Conservation (phyloP, 1,140 invertebrate genomes). For the Ips nitidus region DNA sequence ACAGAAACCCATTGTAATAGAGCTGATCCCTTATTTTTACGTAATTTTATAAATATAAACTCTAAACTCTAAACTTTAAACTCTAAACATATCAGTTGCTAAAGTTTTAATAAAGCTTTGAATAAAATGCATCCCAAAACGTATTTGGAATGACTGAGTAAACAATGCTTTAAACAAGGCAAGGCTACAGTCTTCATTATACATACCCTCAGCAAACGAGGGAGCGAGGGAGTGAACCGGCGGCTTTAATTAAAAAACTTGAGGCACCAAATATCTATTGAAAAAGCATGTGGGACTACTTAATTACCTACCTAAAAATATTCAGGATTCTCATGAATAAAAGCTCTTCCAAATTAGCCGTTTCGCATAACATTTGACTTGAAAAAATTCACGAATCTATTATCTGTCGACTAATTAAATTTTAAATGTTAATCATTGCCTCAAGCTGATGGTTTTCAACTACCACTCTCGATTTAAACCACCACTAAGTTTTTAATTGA, state of each 20-base stretch:
- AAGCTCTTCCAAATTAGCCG: constrained; percentile 15
- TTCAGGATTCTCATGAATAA: constrained; percentile 27
- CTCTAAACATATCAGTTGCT: not conserved
- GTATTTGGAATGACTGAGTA: not conserved
- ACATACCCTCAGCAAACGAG: constrained; percentile 10
- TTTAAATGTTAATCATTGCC: constrained; percentile 19
- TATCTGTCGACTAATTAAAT: constrained; percentile 19
- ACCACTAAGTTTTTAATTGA: no score
- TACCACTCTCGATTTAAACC: not conserved
- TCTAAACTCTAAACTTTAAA: no score
- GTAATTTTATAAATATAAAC: not conserved
- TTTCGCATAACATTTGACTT: constrained; percentile 22
- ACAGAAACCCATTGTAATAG: constrained; percentile 34
- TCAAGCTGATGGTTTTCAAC: not conserved
- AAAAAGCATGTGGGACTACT: constrained; percentile 25
- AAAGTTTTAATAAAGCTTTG: not conserved
- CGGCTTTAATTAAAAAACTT: constrained; percentile 28
- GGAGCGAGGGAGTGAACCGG: constrained; percentile 15
- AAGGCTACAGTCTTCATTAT: constrained; percentile 12
- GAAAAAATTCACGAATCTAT: constrained; percentile 14
- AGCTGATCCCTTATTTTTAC: constrained; percentile 34
- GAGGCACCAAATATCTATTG: constrained; percentile 25
- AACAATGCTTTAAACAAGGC: constrained; percentile 13
- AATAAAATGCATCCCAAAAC: constrained; percentile 7
- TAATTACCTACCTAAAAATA: constrained; percentile 21